A percentile compares a stretch with the other conserved stretches of the same genome.
phyloP scores from a whole-genome alignment of 2,888 invertebrate genomes.

The Xestobium rufovillosum region DNA sequence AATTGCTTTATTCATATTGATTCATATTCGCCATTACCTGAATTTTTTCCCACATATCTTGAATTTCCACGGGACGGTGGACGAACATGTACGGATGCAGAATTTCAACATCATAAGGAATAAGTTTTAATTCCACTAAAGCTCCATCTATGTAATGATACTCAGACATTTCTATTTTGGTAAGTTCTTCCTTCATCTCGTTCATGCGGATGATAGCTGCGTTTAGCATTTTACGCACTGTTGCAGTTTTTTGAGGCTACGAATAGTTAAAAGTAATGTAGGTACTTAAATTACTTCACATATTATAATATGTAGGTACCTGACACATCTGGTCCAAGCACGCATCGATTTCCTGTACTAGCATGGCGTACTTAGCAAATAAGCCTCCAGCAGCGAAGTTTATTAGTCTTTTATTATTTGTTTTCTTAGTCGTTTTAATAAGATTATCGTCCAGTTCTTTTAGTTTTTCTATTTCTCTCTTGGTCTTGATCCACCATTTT shows the following conservation, averaged over 20 bases:
- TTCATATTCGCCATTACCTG: too few relatives aligned
- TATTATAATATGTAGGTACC: conserved; percentile 19
- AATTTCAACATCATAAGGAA: conserved; percentile 59
- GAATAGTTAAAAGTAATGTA: conserved; percentile 5
- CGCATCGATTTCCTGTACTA: conserved; percentile 51
- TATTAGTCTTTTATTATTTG: conserved; percentile 45
- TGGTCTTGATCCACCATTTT: conserved; percentile 46
- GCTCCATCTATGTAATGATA: conserved; percentile 68
- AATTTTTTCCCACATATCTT: conserved; percentile 34
- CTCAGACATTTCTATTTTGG: conserved; percentile 52
- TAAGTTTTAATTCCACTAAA: conserved; percentile 59
- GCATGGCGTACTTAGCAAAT: conserved; percentile 47
- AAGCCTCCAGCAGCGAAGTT: conserved; percentile 47
- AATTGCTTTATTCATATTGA: too few relatives aligned
- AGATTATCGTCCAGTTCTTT: conserved; percentile 38
- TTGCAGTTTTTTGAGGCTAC: conserved; percentile 51
- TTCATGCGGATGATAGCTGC: conserved; percentile 49
- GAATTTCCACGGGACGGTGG: conserved; percentile 46
- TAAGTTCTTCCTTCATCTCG: conserved; percentile 51
- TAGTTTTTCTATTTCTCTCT: conserved; percentile 40
- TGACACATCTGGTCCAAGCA: conserved; percentile 56
- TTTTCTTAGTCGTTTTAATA: conserved; percentile 23
- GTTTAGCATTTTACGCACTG: conserved; percentile 52
- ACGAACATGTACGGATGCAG: conserved; percentile 56
- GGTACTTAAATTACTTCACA: not conserved